Evolutionary conservation across 2,888 invertebrate species (phyloP), one percentile per base, ranked within the genome.

Genomic region (Machimus rusticus): DNA sequence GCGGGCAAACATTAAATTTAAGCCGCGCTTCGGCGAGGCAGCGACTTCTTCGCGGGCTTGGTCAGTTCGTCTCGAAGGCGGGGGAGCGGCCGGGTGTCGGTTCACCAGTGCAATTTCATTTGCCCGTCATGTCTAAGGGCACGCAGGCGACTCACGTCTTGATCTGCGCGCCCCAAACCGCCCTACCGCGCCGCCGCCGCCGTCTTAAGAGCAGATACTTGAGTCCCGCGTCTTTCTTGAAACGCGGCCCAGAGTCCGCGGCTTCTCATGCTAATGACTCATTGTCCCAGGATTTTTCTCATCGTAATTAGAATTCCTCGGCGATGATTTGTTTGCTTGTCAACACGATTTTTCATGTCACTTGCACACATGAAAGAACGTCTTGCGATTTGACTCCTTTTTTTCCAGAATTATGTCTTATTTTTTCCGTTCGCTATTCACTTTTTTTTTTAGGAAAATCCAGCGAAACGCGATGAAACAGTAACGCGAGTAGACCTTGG

Each of bases 261-360:
- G 34, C 74, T 85, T 5, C 23, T 14, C 74, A 85, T 85, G 43
- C 85, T 85, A 85, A 85, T 85, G 85, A 85, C 74, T 85, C 85
- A 85, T 85, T 74, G 85, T 74, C 46, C 74, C 74, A 23, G 46
- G 85, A 85, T 85, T 85, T 85, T 85, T 74, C 74, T 85, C 74
- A 46, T 23, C 74, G 74, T 74, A 74, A 85, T 74, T 85, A 85
- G 85, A 85, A 85, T 85, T 85, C 85, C 28, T 19, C 46, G 74
- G 31, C 74, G 74, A 85, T 85, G 85, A 85, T 85, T 85, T 85
- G 74, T 85, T 85, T 85, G 74, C 43, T 85, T 85, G 85, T 85
- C 85, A 74, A 74, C 85, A 74, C 34, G 39, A 84, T 19, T 74
- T 85, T 85, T 74, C 85, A 66, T 74, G 74, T 74, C 46, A 46